Conservation (phyloP, 2,888 invertebrate genomes). For the Hypomecis atomaria region DNA sequence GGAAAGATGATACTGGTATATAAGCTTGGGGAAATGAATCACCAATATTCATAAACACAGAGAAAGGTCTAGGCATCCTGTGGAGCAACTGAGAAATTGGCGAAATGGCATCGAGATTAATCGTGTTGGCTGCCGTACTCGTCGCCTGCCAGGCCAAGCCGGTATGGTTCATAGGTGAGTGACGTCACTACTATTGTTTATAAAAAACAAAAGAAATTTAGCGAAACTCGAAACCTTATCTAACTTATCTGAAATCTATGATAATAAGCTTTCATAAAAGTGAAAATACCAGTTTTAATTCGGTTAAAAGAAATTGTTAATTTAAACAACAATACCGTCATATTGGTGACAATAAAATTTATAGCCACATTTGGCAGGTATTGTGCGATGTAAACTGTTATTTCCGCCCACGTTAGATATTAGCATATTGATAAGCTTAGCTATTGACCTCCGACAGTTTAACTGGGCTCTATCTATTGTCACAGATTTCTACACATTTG, state of each 20-base stretch:
- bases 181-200: constrained; percentile 32
- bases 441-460: constrained; percentile 17
- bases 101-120: constrained; percentile 67
- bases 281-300: constrained; percentile 25
- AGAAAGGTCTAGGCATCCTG: constrained; percentile 64
- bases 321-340: constrained; percentile 10
- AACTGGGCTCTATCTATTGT: constrained; percentile 19
- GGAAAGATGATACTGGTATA: constrained; percentile 69
- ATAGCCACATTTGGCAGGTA: constrained; percentile 4
- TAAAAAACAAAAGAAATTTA: constrained; percentile 14
- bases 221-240: constrained; percentile 12
- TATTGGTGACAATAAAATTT: constrained; percentile 1
- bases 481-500: constrained; percentile 17
- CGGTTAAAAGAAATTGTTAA: constrained; percentile 18
- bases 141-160: constrained; percentile 63
- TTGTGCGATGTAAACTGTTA: constrained; percentile 9
- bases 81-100: constrained; percentile 38
- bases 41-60: constrained; percentile 67
- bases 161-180: constrained; percentile 61
- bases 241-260: constrained; percentile 20
- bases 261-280: constrained; percentile 27
- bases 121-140: constrained; percentile 59
- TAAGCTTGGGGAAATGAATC: constrained; percentile 72
- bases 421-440: constrained; percentile 42
- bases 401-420: constrained; percentile 24